Conservation (phyloP, 2,113 vertebrate genomes). For the Pelecanoides urinatrix region DNA sequence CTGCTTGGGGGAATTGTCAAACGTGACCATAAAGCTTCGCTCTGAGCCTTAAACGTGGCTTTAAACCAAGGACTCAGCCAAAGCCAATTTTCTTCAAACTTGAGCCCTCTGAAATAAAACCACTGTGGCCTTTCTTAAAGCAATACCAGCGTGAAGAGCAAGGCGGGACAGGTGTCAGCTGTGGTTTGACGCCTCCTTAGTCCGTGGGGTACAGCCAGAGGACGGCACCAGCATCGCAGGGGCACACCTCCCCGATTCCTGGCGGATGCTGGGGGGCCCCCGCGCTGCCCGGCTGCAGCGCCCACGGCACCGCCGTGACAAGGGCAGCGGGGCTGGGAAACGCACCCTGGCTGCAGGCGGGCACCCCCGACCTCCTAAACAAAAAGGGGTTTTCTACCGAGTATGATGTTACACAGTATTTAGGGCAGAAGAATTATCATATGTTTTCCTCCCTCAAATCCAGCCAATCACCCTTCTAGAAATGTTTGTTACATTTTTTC, state of each 20-base stretch:
- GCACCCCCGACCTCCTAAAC: not conserved
- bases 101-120: not conserved
- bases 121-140: not conserved
- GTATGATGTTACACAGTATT: not conserved
- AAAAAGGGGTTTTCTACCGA: not conserved
- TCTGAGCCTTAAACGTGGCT: not conserved
- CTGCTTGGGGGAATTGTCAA: constrained; percentile 16
- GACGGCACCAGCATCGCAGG: not conserved
- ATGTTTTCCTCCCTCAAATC: not conserved
- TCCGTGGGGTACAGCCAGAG: not conserved
- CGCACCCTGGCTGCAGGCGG: not conserved
- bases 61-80: not conserved
- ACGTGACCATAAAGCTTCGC: not conserved
- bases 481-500: not conserved
- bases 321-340: not conserved
- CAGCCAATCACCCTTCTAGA: not conserved
- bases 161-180: not conserved
- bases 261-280: not conserved
- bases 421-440: not conserved
- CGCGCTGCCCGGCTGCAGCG: not conserved
- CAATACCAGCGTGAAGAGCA: not conserved
- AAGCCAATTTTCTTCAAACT: not conserved
- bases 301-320: rapidly evolving
- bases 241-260: not conserved
- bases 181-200: not conserved